Evolutionary conservation across 2,113 vertebrate genomes (phyloP).

Genomic region (Hyaena hyaena): DNA sequence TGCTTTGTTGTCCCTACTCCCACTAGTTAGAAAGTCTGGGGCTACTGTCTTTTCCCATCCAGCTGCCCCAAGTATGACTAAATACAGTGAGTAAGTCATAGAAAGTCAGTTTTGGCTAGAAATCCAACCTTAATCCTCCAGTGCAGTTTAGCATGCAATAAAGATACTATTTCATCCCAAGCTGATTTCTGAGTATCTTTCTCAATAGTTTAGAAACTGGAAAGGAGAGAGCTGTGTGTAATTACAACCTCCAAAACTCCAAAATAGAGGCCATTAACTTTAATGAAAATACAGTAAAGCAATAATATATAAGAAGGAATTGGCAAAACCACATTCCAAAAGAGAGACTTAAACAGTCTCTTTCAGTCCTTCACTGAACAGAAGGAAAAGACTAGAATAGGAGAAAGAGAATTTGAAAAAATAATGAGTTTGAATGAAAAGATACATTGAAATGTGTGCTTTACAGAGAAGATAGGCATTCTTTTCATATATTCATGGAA

Average conservation of each 20-base stretch:
- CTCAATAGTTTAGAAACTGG: slow-evolving; percentile 37
- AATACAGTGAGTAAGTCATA: background rate
- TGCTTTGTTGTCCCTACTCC: background rate
- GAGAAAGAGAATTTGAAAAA: background rate
- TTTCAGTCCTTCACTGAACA: background rate
- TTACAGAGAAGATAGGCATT: background rate
- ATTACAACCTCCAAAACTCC: background rate
- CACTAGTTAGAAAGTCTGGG: background rate
- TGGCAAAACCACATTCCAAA: slow-evolving; percentile 7
- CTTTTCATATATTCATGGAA: background rate
- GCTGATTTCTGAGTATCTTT: background rate
- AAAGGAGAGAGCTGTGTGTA: slow-evolving; percentile 18
- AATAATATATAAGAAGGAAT: slow-evolving; percentile 39
- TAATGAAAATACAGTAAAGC: slow-evolving; percentile 48
- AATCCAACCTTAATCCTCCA: slow-evolving; percentile 14
- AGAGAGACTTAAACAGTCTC: background rate
- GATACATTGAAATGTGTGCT: background rate
- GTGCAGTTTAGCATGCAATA: background rate
- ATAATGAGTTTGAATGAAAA: background rate
- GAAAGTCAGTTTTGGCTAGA: background rate
- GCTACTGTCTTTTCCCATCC: background rate
- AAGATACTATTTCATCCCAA: slow-evolving; percentile 25
- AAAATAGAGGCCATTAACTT: slow-evolving; percentile 7
- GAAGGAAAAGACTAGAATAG: background rate
- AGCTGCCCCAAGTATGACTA: background rate